Percentiles rank a stretch among this genome's conserved stretches.
phyloP scores from a whole-genome alignment of 2,113 vertebrate genomes.

The Gracilinanus agilis region DNA sequence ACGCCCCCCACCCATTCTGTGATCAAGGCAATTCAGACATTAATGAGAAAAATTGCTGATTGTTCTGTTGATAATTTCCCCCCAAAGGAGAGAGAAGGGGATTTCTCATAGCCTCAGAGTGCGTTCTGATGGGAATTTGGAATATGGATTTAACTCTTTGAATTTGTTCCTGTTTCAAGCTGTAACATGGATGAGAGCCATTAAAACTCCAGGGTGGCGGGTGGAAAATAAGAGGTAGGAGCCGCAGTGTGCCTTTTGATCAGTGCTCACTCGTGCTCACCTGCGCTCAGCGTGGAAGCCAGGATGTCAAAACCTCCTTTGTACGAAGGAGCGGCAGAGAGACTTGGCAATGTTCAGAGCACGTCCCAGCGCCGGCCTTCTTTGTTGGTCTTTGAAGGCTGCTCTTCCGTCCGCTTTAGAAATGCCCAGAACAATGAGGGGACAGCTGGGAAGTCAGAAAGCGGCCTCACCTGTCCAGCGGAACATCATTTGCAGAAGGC shows the following conservation, averaged over 20 bases:
- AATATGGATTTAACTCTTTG: neutral
- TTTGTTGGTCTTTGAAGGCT: slow-evolving; percentile 54
- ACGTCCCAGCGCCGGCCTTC: slow-evolving; percentile 1
- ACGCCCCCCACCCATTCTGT: neutral
- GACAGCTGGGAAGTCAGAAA: slow-evolving; percentile 38
- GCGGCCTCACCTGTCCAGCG: slow-evolving; percentile 29
- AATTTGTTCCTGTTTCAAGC: neutral
- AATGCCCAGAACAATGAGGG: slow-evolving; percentile 41
- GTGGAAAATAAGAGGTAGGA: neutral
- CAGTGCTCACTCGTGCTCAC: neutral
- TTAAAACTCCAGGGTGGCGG: neutral
- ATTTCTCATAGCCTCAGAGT: neutral
- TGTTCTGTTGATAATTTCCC: neutral
- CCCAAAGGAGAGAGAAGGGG: neutral
- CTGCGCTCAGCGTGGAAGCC: neutral
- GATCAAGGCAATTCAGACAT: neutral
- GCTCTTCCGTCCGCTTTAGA: slow-evolving; percentile 44
- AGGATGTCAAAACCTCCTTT: slow-evolving; percentile 12
- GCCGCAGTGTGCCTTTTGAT: neutral
- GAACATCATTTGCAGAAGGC: slow-evolving; percentile 24
- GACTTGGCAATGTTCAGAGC: slow-evolving; percentile 1
- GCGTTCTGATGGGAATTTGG: neutral
- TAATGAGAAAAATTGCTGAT: neutral
- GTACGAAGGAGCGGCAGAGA: neutral
- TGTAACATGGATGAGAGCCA: neutral